These are phyloP conservation scores for Dolichotis patagonum DNA, from an alignment of 2,113 vertebrate species.

Conservation along the genomic window DNA sequence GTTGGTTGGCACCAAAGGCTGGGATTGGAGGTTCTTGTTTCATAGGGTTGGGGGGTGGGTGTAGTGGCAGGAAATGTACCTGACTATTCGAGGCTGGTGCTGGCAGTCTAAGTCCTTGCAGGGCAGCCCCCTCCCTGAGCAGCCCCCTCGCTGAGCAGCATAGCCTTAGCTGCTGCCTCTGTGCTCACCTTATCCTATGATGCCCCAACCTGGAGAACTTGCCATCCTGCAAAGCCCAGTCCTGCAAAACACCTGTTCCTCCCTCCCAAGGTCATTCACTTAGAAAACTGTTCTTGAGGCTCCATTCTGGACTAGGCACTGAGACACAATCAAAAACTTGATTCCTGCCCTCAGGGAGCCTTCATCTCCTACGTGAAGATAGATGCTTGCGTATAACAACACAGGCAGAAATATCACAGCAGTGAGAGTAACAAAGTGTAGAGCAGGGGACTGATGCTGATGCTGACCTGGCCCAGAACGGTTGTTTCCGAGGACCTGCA, in stretches of 20 bases:
- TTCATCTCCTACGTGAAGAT: neutral
- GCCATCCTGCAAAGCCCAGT: neutral
- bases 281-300: neutral
- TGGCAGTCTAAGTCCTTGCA: neutral
- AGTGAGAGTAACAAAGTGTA: neutral
- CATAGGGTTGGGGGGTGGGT: neutral
- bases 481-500: neutral
- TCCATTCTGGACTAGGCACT: neutral
- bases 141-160: neutral
- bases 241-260: neutral
- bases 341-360: neutral
- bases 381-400: neutral
- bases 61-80: neutral
- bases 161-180: neutral
- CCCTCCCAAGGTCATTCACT: neutral
- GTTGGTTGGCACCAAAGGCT: neutral
- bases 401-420: too few species aligned
- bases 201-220: neutral
- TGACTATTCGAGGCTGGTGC: neutral
- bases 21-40: neutral
- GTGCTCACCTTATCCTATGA: too few species aligned
- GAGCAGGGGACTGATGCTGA: neutral
- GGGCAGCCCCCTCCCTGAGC: neutral
- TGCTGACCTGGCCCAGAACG: neutral
- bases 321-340: too few species aligned